Evolutionary conservation across 1,140 invertebrate genomes (phyloP).

Genomic region (Eueides isabella): DNA sequence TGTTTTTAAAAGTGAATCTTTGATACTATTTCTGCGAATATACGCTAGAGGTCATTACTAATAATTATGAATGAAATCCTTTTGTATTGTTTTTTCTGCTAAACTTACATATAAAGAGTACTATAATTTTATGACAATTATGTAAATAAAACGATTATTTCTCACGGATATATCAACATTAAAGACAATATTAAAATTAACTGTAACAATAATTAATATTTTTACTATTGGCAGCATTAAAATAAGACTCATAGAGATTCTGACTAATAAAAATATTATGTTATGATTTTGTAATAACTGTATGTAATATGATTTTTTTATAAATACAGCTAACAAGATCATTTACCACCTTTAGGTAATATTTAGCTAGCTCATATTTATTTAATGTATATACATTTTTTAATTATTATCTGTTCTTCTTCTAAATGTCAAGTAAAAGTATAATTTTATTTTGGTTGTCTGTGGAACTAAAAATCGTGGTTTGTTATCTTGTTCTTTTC

Average conservation of each 20-base stretch:
- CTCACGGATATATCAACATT: not conserved
- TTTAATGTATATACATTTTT: not conserved
- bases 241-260: not conserved
- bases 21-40: constrained; percentile 34
- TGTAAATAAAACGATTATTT: not conserved
- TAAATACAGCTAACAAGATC: no score
- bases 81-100: constrained; percentile 35
- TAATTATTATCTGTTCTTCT: not conserved
- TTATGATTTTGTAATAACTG: no score
- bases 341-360: not conserved
- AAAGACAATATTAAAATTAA: not conserved
- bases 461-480: constrained; percentile 4
- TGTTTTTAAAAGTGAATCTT: constrained; percentile 21
- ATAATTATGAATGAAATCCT: constrained; percentile 43
- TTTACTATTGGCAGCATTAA: constrained; percentile 12
- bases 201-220: not conserved
- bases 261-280: not conserved
- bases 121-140: not conserved
- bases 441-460: not conserved
- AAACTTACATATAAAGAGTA: constrained; percentile 2
- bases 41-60: constrained; percentile 42
- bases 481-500: not conserved
- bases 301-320: no score
- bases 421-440: not conserved
- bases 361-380: not conserved